These are phyloP conservation scores for Sebastes nivosus DNA, from an alignment of 2,797 vertebrate species.

Conservation along the genomic window DNA sequence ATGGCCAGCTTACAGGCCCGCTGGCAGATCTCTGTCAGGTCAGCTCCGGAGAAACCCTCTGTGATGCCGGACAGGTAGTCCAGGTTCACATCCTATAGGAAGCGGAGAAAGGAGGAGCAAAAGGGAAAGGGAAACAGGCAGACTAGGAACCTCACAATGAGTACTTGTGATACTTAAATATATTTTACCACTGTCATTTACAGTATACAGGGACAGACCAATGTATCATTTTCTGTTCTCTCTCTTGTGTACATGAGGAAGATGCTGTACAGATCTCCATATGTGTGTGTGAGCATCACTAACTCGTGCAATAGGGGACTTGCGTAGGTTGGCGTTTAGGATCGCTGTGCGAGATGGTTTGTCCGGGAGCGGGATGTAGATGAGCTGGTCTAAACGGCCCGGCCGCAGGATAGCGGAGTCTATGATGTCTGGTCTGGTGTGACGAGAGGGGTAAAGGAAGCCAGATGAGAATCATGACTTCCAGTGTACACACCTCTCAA, in stretches of 20 bases:
- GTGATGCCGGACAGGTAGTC: constrained; percentile 80
- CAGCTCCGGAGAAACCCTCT: constrained; percentile 84
- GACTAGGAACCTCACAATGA: background rate
- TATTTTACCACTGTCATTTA: background rate
- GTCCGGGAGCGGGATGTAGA: constrained; percentile 95
- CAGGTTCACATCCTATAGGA: constrained; percentile 79
- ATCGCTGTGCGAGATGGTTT: constrained; percentile 80
- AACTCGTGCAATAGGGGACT: constrained; percentile 72
- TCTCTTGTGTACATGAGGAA: background rate
- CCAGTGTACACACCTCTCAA: background rate
- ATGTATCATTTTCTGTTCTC: background rate
- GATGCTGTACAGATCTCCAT: background rate
- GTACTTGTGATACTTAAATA: background rate
- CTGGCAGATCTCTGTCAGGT: constrained; percentile 86
- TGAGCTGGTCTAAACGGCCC: constrained; percentile 93
- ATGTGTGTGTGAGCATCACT: constrained; percentile 19
- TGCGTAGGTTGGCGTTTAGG: constrained; percentile 94
- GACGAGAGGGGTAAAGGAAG: background rate
- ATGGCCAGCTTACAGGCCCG: constrained; percentile 85
- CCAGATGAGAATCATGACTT: background rate
- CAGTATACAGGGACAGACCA: background rate
- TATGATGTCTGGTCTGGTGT: constrained; percentile 91
- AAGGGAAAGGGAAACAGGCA: background rate
- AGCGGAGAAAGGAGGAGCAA: background rate
- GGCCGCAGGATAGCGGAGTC: constrained; percentile 94